Conservation (phyloP, 2,113 vertebrate species). For the Phycodurus eques region DNA sequence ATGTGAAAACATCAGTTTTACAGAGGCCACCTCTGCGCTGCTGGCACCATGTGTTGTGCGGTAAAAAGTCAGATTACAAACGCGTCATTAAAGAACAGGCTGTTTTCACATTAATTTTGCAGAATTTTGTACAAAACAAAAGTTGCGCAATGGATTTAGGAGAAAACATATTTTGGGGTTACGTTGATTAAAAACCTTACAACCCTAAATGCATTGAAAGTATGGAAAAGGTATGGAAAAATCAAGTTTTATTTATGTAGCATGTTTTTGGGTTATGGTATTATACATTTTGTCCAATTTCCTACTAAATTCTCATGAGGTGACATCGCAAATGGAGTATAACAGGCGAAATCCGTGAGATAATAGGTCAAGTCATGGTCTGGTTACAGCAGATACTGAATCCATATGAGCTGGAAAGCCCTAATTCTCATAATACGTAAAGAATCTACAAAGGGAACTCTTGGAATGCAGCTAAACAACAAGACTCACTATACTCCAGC, state of each 20-base stretch:
- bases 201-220: not conserved
- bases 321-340: not conserved
- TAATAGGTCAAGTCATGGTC: not conserved
- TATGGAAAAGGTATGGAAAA: not conserved
- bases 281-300: not conserved
- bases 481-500: not conserved
- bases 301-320: not conserved
- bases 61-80: too few relatives aligned
- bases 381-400: not conserved
- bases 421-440: not conserved
- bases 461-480: not conserved
- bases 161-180: too few relatives aligned
- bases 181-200: too few relatives aligned
- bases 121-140: too few relatives aligned
- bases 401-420: not conserved
- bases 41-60: too few relatives aligned
- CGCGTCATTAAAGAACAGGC: too few relatives aligned
- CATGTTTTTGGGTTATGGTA: not conserved
- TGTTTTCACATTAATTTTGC: too few relatives aligned
- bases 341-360: not conserved
- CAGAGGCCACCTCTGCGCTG: too few relatives aligned
- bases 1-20: too few relatives aligned
- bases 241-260: not conserved
- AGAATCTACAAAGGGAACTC: not conserved
- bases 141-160: too few relatives aligned